phyloP scores from a whole-genome alignment of 2,113 vertebrate species.

The Pomatostomus ruficeps region DNA sequence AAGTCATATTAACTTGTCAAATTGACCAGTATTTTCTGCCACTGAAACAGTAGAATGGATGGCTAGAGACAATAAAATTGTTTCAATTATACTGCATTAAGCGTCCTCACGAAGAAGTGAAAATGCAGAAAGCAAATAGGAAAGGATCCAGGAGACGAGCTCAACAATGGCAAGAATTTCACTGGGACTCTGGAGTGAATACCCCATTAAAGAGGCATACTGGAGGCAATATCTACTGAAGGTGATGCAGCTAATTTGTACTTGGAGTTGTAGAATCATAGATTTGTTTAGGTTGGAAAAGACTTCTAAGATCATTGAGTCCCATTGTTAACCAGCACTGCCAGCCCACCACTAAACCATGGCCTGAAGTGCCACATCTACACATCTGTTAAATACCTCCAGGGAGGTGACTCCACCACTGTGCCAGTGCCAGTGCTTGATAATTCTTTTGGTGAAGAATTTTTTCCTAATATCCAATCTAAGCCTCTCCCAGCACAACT shows the following conservation, averaged over 20 bases:
- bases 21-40: slow-evolving; percentile 80
- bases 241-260: background rate
- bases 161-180: slow-evolving; percentile 36
- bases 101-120: slow-evolving; percentile 57
- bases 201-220: background rate
- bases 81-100: slow-evolving; percentile 83
- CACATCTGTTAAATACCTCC: background rate
- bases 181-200: background rate
- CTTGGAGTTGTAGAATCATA: background rate
- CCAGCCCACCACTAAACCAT: background rate
- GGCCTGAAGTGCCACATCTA: background rate
- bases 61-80: slow-evolving; percentile 82
- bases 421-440: background rate
- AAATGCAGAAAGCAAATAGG: slow-evolving; percentile 66
- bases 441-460: background rate
- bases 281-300: background rate
- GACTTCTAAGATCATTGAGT: background rate
- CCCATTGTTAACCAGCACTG: background rate
- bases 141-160: background rate
- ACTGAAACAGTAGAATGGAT: slow-evolving; percentile 74
- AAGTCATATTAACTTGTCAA: slow-evolving; percentile 83
- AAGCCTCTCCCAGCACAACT: background rate
- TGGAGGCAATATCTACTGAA: background rate
- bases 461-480: background rate
- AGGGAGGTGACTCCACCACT: background rate